Percentiles rank a stretch among this genome's conserved stretches.
Evolutionary conservation across 1,140 invertebrate genomes (phyloP).

Genomic region (Tyrophagus putrescentiae): DNA sequence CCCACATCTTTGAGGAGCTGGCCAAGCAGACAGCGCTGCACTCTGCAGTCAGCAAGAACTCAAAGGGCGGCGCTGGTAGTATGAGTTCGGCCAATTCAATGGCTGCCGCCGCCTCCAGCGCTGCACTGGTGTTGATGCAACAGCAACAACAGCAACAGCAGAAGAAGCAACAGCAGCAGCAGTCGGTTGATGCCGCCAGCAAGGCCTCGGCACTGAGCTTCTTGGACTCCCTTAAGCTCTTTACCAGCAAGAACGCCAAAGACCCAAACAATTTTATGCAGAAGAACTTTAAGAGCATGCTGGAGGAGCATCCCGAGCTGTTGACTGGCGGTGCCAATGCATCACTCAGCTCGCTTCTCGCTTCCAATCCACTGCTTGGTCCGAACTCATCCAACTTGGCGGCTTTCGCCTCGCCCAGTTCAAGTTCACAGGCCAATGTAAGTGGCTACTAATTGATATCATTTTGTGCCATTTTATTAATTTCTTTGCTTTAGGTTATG

Average conservation of each 20-base stretch:
- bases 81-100: too few relatives aligned
- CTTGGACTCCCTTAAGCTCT: constrained; percentile 1
- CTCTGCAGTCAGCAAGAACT: neutral
- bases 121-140: neutral
- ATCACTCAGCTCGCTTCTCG: constrained; percentile 9
- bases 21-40: neutral
- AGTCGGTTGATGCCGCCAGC: neutral
- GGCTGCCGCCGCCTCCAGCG: neutral
- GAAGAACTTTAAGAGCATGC: constrained; percentile 29
- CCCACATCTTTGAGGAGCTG: constrained; percentile 6
- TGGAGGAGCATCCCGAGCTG: constrained; percentile 38
- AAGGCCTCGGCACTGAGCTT: neutral
- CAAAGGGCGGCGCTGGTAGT: too few relatives aligned
- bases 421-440: constrained; percentile 17
- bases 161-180: neutral
- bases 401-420: constrained; percentile 31
- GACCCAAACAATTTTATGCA: neutral
- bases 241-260: neutral
- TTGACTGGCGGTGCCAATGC: constrained; percentile 24
- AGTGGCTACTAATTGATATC: neutral
- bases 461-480: neutral
- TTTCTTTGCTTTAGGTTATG: neutral
- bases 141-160: neutral
- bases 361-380: constrained; percentile 24
- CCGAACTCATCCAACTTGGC: constrained; percentile 30